Conservation (phyloP, 2,113 vertebrate genomes). For the Lophura nycthemera region DNA sequence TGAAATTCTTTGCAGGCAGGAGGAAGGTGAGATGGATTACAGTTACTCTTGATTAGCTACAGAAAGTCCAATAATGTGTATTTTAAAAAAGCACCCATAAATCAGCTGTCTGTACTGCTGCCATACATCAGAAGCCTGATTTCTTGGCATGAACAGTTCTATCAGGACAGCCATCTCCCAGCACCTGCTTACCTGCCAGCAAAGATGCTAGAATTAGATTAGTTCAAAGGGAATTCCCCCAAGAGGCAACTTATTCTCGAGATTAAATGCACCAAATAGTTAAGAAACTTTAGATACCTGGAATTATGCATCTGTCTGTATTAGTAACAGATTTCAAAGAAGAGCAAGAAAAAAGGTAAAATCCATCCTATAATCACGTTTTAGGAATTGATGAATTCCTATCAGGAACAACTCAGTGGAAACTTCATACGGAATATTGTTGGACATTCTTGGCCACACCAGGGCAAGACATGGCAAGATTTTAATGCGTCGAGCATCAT, state of each 20-base stretch:
- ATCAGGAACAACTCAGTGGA: neutral
- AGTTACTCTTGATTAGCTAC: neutral
- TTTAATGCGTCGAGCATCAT: neutral
- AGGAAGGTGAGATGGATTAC: neutral
- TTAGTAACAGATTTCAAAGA: neutral
- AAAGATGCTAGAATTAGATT: neutral
- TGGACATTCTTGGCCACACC: neutral
- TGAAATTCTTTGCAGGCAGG: neutral
- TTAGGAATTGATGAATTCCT: neutral
- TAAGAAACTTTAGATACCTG: neutral
- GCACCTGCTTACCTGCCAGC: neutral
- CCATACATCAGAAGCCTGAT: neutral
- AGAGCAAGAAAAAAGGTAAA: neutral
- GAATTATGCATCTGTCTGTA: neutral
- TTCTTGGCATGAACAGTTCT: neutral
- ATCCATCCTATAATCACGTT: neutral
- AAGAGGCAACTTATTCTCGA: neutral
- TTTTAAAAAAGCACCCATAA: neutral
- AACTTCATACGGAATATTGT: neutral
- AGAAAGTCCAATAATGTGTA: neutral
- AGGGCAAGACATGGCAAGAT: neutral
- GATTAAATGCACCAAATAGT: neutral
- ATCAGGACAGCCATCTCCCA: neutral
- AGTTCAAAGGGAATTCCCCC: neutral
- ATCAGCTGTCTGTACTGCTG: neutral